phyloP scores from a whole-genome alignment of 2,113 vertebrate species.

The Lepus americanus region DNA sequence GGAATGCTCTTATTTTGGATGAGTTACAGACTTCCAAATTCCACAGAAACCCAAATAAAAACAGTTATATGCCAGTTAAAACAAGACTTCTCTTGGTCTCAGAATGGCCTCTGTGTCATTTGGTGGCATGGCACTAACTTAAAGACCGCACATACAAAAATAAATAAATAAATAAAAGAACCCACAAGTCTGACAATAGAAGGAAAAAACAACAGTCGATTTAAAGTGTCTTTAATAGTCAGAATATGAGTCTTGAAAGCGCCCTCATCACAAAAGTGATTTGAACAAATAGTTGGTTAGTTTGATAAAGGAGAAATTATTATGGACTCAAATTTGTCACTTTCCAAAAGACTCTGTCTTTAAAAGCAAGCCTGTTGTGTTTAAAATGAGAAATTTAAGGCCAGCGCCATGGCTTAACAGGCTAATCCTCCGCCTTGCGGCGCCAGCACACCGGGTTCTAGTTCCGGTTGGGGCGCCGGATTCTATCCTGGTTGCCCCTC shows the following conservation, averaged over 20 bases:
- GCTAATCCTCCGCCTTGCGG: too few relatives aligned
- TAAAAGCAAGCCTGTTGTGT: conserved; percentile 53
- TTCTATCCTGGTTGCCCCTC: too few relatives aligned
- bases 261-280: conserved; percentile 61
- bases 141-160: conserved; percentile 57
- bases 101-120: conserved; percentile 54
- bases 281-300: conserved; percentile 47
- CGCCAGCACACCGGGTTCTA: too few relatives aligned
- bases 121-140: conserved; percentile 65
- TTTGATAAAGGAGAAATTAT: conserved; percentile 70
- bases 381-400: conserved; percentile 64
- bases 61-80: conserved; percentile 69
- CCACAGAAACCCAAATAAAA: conserved; percentile 75
- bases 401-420: too few relatives aligned
- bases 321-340: conserved; percentile 65
- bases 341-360: conserved; percentile 44
- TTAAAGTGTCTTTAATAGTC: conserved; percentile 57
- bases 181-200: conserved; percentile 39
- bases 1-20: conserved; percentile 83
- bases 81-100: conserved; percentile 69
- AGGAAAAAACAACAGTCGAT: conserved; percentile 64
- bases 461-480: too few relatives aligned
- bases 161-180: not conserved
- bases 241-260: conserved; percentile 68
- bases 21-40: conserved; percentile 80